Evolutionary conservation across 2,113 vertebrate species (phyloP), one percentile per base, ranked within the genome.

Genomic region (Barnardius zonarius): DNA sequence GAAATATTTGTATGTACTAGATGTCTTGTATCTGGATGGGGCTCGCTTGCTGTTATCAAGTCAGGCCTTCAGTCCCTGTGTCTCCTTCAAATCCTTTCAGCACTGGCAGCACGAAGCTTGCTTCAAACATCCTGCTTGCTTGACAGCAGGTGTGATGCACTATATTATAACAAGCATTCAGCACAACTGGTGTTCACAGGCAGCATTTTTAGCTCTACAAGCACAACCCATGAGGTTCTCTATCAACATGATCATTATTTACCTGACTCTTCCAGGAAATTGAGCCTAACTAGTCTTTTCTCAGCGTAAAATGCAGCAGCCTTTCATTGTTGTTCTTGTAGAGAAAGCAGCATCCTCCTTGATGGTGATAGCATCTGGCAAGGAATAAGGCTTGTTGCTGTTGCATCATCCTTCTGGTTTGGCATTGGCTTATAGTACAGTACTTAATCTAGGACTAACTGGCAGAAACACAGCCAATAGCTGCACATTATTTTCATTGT

Each of bases 191-290:
- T 96, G 77, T 94, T 94, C 95, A 88, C 74, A 92, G 81, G 76
- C 70, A 90, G 64, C 64, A 25, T 81, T 94, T 95, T 90, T 88
- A 96, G 86, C 86, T 95, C 77, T 93, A 76, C 88, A 84, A 75
- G 79, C n/a, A 68, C 61, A 95, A 61, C 20, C 64, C 12, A 3
- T 46, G 61, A 97, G 52, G 39, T 39, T 87, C 19, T 69, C 79
- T 79, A 84, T 91, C 72, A 88, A 31, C 39, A 30, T 79, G 73
- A 91, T 80, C n/a, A 78, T 86, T 86, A 88, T 92, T 94, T 90
- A 90, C 46, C 59, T 8, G 70, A 24, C 8, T 86, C 28, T 72
- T 72, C n/a, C 72, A 93, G 76, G 84, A 94, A 94, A 93, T 73
- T 88, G 73, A 87, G 25, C 43, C 70, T 87, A 97, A 89, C 49